Percentiles rank a stretch among this genome's conserved stretches.
Conservation (phyloP, 1,140 invertebrate species). For the Trialeurodes vaporariorum region DNA sequence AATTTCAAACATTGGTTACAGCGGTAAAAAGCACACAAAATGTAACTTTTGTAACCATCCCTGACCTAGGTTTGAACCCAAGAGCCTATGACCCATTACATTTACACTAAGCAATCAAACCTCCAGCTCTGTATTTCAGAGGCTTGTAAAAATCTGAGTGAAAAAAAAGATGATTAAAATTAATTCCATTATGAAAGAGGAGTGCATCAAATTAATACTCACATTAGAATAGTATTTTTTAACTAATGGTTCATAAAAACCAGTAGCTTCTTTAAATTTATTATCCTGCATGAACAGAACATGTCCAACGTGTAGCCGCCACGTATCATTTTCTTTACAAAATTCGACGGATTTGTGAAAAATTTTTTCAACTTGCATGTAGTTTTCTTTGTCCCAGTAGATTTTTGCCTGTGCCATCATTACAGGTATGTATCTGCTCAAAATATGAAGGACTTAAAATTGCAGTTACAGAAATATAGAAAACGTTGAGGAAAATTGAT, state of each 20-base stretch:
- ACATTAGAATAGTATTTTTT: slow-evolving; percentile 93
- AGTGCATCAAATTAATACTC: slow-evolving; percentile 31
- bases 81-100: too few species aligned
- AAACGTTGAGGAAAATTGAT: too few species aligned
- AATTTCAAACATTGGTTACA: background rate
- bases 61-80: too few species aligned
- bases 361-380: slow-evolving; percentile 85
- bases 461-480: too few species aligned
- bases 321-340: slow-evolving; percentile 92
- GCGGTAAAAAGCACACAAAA: background rate
- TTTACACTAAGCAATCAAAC: too few species aligned
- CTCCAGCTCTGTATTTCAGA: too few species aligned
- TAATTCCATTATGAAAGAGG: too few species aligned
- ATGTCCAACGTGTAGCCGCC: slow-evolving; percentile 96
- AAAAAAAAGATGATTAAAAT: too few species aligned
- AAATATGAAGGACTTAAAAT: too few species aligned
- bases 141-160: too few species aligned
- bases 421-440: slow-evolving; percentile 66
- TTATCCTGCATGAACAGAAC: slow-evolving; percentile 96
- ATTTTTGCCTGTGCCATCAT: slow-evolving; percentile 99
- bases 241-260: slow-evolving; percentile 97
- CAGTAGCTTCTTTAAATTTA: slow-evolving; percentile 95
- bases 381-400: slow-evolving; percentile 96
- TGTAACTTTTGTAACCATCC: too few species aligned
- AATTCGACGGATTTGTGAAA: slow-evolving; percentile 95